Evolutionary conservation across 2,113 vertebrate species (phyloP).

Genomic region (Alouatta palliata): DNA sequence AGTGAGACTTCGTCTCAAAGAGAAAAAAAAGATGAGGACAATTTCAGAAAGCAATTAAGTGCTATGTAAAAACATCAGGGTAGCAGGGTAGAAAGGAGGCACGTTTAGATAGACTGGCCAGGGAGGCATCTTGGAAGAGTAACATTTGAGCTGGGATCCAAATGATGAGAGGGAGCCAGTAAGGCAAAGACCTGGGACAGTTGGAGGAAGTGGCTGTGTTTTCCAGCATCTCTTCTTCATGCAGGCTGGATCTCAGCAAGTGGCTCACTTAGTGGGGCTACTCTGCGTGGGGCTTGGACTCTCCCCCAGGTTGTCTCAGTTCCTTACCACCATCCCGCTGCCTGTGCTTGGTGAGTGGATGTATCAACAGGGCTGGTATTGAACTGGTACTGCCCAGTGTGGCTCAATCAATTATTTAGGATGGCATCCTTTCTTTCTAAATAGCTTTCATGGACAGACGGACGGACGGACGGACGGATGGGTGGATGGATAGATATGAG

Average conservation of each 20-base stretch:
- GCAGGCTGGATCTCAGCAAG: constrained; percentile 84
- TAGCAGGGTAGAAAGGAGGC: not conserved
- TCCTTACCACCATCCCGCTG: constrained; percentile 85
- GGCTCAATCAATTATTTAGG: not conserved
- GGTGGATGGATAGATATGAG: not conserved
- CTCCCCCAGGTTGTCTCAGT: constrained; percentile 84
- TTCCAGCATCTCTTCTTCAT: not conserved
- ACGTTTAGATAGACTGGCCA: not conserved
- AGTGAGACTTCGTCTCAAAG: not conserved
- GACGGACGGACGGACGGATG: not conserved
- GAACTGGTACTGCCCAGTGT: not conserved
- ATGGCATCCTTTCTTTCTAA: constrained; percentile 1
- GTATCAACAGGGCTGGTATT: not conserved
- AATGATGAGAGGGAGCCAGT: not conserved
- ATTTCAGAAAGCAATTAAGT: not conserved
- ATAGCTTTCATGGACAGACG: not conserved
- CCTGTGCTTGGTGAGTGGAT: constrained; percentile 85
- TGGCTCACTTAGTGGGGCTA: constrained; percentile 81
- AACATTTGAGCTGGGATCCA: not conserved
- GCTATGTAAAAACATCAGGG: not conserved
- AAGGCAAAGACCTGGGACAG: not conserved
- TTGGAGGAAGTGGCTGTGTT: not conserved
- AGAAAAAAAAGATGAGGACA: not conserved
- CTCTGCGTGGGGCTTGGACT: constrained; percentile 84
- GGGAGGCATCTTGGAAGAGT: not conserved